phyloP scores from a whole-genome alignment of 2,888 invertebrate genomes.

The Acrocyrtus sp. region DNA sequence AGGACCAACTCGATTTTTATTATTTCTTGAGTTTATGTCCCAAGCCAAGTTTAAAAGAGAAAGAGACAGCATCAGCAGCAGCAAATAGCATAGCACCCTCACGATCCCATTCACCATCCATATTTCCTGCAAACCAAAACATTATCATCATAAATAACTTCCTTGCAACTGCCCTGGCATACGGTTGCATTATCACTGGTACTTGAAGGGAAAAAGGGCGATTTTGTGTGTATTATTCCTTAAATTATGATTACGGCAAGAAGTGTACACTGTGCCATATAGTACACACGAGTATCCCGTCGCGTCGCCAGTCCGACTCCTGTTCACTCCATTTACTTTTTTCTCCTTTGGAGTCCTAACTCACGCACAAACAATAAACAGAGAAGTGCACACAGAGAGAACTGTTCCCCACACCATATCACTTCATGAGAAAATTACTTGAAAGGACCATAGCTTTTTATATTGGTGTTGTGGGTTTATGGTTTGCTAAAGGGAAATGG shows the following conservation, averaged over 20 bases:
- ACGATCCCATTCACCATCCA: conserved; percentile 11
- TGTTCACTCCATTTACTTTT: conserved; percentile 38
- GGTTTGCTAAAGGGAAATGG: too few species aligned
- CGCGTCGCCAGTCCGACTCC: conserved; percentile 42
- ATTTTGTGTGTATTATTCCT: conserved; percentile 47
- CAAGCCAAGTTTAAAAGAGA: not conserved
- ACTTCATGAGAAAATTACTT: too few species aligned
- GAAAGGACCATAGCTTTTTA: too few species aligned
- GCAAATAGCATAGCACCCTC: conserved; percentile 16
- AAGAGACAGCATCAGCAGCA: conserved; percentile 6
- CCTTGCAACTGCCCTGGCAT: conserved; percentile 38
- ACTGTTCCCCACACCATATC: too few species aligned
- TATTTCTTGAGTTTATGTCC: not conserved
- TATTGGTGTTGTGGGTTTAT: too few species aligned
- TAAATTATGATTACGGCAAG: conserved; percentile 48
- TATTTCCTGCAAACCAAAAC: conserved; percentile 46
- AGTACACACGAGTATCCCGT: conserved; percentile 32
- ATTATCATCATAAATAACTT: conserved; percentile 45
- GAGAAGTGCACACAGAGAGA: too few species aligned
- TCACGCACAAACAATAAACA: conserved; percentile 27
- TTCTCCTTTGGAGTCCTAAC: conserved; percentile 8
- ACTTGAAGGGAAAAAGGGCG: conserved; percentile 32
- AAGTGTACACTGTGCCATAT: conserved; percentile 28
- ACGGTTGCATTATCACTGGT: conserved; percentile 40
- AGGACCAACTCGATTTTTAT: not conserved